Percentiles rank a stretch among this genome's conserved stretches.
Conservation (phyloP, 2,113 vertebrate species). For the Cyanoramphus novaezelandiae region DNA sequence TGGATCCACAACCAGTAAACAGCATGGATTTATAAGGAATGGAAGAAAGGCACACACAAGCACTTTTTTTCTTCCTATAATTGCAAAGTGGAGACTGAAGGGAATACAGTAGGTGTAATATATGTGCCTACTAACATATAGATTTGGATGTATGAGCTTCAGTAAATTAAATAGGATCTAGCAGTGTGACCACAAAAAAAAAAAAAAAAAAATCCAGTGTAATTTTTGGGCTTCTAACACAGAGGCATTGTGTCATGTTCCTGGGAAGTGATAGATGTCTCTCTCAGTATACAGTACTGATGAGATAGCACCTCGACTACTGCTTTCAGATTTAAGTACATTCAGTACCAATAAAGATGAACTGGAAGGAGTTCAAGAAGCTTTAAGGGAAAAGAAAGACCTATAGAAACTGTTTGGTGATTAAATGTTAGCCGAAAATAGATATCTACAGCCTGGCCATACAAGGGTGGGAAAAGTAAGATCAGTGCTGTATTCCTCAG, state of each 20-base stretch:
- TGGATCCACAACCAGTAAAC: background rate
- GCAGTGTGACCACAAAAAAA: background rate
- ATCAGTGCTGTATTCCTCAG: background rate
- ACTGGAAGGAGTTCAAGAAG: conserved; percentile 38
- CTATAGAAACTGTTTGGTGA: background rate
- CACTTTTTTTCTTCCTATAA: conserved; percentile 44
- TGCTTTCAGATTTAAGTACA: conserved; percentile 51
- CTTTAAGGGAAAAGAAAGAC: background rate
- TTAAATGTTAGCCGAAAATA: conserved; percentile 31
- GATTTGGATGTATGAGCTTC: conserved; percentile 29
- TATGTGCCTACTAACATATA: background rate
- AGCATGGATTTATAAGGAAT: conserved; percentile 42
- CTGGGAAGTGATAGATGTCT: conserved; percentile 33
- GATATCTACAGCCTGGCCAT: background rate
- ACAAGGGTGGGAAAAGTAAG: background rate
- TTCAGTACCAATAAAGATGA: conserved; percentile 43
- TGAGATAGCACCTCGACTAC: conserved; percentile 38
- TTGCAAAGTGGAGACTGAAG: conserved; percentile 34
- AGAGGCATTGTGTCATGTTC: conserved; percentile 6
- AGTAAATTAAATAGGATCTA: conserved; percentile 29
- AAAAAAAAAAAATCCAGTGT: background rate
- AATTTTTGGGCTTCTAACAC: conserved; percentile 37
- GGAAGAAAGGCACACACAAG: background rate
- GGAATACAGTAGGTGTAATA: conserved; percentile 21
- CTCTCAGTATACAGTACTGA: conserved; percentile 24